Evolutionary conservation across 2,113 vertebrate species (phyloP), one percentile per base, ranked within the genome.

Genomic region (Salvelinus sp.): DNA sequence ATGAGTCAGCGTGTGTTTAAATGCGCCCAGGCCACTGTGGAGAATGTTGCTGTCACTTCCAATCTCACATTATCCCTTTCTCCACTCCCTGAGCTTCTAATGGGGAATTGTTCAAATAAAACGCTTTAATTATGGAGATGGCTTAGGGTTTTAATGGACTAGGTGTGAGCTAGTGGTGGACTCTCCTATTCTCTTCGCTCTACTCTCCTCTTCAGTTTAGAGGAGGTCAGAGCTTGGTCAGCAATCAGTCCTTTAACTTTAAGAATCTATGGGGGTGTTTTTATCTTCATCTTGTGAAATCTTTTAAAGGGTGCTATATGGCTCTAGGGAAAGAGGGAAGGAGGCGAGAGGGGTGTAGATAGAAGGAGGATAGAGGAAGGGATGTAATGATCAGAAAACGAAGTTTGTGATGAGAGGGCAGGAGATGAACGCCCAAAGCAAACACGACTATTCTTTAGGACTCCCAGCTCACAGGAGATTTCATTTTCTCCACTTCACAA

Each of bases 1-100:
- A 91, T 78, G 67, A 86, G 84, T 38, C 75, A 14, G 64, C 58
- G 57, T 64, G 72, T 85, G 85, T 87, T 76, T 78, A 73, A 87
- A 85, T 79, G 76, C 69, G 72, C 72, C 50, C 50, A 54, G 3
- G 16, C 50, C 50, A 54, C 12, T 71, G 72, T 77, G 74, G 72
- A 84, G 86, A 85, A 85, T 85, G 88, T 83, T 79, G 27, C 85
- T 85, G 89, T 91, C 90, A 89, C 84, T 84, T 88, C 77, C 80
- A 78, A 80, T 91, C 62, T 78, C 30, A 27, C 81, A 69, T 86
- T 79, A 86, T 86, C 70, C 54, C 23, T 25, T 78, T 80, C 78
- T 64, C 73, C 44, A 66, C 74, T 86, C 77, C 85, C 86, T 69
- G 10, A 0, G 57, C 85, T 71, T 67, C 82, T 71, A 38, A 10